A percentile compares a stretch with the other conserved stretches of the same genome.
These are phyloP conservation scores for Zaprionus davidi DNA, from an alignment of 1,140 invertebrate species.

Conservation along the genomic window DNA sequence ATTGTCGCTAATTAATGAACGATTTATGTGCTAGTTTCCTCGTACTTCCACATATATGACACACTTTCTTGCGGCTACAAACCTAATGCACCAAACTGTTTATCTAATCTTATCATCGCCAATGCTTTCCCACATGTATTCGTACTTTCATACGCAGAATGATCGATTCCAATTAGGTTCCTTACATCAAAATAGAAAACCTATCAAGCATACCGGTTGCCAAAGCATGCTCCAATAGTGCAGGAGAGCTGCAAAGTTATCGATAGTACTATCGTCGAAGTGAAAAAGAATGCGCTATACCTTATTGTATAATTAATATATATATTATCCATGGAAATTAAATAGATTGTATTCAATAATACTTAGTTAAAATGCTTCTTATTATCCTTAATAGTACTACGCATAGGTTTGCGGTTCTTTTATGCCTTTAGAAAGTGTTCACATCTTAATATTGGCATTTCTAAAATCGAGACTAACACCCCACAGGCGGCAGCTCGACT, in stretches of 20 bases:
- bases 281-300: background rate
- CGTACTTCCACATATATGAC: slow-evolving; percentile 1
- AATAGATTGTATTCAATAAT: background rate
- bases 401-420: slow-evolving; percentile 1
- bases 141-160: slow-evolving; percentile 33
- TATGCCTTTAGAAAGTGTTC: slow-evolving; percentile 37
- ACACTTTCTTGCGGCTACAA: slow-evolving; percentile 36
- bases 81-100: slow-evolving; percentile 33
- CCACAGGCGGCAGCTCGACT: slow-evolving; percentile 76
- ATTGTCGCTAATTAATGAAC: slow-evolving; percentile 36
- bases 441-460: slow-evolving; percentile 51
- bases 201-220: slow-evolving; percentile 9
- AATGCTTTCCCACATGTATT: slow-evolving; percentile 34
- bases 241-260: background rate
- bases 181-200: slow-evolving; percentile 29
- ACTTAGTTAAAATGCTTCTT: background rate
- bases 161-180: slow-evolving; percentile 71
- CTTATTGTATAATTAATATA: background rate
- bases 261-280: background rate
- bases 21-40: slow-evolving; percentile 25
- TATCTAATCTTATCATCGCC: slow-evolving; percentile 49
- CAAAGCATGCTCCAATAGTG: background rate
- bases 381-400: background rate
- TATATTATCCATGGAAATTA: background rate
- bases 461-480: slow-evolving; percentile 68